A percentile compares a stretch with the other conserved stretches of the same genome.
Conservation (phyloP, 2,888 invertebrate genomes). For the Smittia sp. region DNA sequence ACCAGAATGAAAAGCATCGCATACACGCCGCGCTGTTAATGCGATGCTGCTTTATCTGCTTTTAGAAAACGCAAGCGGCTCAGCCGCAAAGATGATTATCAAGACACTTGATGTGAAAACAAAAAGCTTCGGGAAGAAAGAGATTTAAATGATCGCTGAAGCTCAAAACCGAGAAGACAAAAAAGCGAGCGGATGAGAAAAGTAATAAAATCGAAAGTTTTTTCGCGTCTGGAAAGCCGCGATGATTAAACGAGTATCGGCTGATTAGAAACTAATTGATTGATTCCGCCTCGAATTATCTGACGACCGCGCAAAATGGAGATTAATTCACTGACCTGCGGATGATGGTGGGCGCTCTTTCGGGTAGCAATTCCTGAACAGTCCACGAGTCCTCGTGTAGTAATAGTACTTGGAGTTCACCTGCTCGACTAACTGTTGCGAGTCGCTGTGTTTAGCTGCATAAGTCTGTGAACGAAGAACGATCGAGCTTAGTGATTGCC, state of each 20-base stretch:
- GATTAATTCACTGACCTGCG: conserved; percentile 58
- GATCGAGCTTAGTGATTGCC: conserved; percentile 33
- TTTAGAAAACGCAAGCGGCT: not conserved
- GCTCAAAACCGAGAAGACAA: not conserved
- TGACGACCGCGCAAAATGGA: not conserved
- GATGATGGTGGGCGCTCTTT: conserved; percentile 78
- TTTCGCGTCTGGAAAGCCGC: not conserved
- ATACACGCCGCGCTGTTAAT: not conserved
- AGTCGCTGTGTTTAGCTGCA: conserved; percentile 68
- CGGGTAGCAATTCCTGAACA: conserved; percentile 92
- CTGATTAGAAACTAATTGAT: conserved; percentile 34
- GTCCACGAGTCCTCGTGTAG: conserved; percentile 88
- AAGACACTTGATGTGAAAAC: conserved; percentile 14
- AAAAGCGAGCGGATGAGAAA: conserved; percentile 5
- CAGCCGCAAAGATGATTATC: not conserved
- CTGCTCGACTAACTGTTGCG: conserved; percentile 68
- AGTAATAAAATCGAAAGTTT: conserved; percentile 42
- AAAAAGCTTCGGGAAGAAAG: not conserved
- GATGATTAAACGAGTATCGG: conserved; percentile 21
- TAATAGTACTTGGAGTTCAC: conserved; percentile 84
- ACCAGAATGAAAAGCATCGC: not conserved
- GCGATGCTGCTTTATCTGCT: not conserved
- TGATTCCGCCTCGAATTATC: not conserved
- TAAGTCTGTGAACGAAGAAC: conserved; percentile 63
- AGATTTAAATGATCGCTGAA: conserved; percentile 35